Evolutionary conservation across 2,113 vertebrate genomes (phyloP).

Genomic region (Apteryx mantelli): DNA sequence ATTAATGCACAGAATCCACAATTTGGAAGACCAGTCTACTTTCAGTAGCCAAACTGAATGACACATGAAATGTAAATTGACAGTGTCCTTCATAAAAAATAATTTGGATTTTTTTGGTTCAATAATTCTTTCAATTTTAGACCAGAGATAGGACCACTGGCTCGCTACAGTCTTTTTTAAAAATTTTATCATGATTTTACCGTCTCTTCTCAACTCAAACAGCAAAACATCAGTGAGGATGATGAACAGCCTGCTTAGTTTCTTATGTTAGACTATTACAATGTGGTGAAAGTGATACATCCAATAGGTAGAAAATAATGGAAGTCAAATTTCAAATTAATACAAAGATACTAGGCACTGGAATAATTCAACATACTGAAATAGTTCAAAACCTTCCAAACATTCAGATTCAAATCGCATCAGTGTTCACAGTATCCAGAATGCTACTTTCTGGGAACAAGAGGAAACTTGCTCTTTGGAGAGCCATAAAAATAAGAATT

Average conservation of each 20-base stretch:
- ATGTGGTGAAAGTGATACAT: too few relatives aligned
- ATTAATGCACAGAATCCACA: background rate
- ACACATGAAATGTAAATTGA: background rate
- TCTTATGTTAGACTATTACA: background rate
- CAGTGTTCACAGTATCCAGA: background rate
- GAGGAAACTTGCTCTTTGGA: background rate
- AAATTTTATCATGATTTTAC: fast-evolving
- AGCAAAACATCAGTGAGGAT: background rate
- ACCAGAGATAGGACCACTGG: background rate
- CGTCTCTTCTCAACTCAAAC: background rate
- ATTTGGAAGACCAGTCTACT: background rate
- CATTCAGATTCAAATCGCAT: background rate
- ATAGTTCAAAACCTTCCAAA: background rate
- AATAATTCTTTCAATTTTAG: background rate
- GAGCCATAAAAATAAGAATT: background rate
- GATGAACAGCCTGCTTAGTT: background rate
- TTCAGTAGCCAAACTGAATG: background rate
- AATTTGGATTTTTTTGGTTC: background rate
- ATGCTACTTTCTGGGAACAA: background rate
- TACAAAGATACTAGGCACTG: background rate
- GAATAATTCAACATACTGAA: background rate
- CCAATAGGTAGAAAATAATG: background rate
- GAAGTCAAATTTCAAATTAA: background rate
- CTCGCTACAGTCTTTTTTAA: background rate
- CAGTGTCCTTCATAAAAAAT: background rate